These are phyloP conservation scores for Lophius americanus DNA, from an alignment of 2,797 vertebrate species.

Conservation along the genomic window DNA sequence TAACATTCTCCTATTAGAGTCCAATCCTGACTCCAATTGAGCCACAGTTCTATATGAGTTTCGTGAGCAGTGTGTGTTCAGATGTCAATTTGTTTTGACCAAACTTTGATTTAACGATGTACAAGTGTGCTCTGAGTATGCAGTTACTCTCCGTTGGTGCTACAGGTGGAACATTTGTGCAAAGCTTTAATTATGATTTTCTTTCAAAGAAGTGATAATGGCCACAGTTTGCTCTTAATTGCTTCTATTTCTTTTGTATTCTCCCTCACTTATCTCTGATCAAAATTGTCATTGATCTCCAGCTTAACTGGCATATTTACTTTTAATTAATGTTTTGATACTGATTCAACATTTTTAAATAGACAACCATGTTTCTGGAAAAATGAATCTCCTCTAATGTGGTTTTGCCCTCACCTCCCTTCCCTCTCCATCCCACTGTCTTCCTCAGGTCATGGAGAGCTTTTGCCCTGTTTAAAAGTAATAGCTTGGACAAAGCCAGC, in stretches of 20 bases:
- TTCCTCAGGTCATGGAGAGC: constrained; percentile 75
- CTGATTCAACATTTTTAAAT: neutral
- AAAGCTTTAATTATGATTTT: neutral
- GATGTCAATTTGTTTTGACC: no score
- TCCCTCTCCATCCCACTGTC: neutral
- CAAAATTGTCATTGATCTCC: neutral
- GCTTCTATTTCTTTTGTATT: neutral
- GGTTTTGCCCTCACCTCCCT: neutral
- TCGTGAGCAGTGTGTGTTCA: no score
- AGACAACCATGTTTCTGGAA: neutral
- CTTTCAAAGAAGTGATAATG: neutral
- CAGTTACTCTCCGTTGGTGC: no score
- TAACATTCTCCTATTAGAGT: no score
- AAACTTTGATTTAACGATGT: no score
- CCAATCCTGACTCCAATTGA: no score
- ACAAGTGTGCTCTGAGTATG: no score
- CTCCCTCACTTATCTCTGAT: no score
- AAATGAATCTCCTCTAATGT: neutral
- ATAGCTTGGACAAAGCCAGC: constrained; percentile 58
- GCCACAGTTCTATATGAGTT: no score
- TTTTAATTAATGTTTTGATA: neutral
- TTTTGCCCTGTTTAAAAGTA: constrained; percentile 58
- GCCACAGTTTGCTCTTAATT: constrained; percentile 1
- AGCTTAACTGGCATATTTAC: neutral
- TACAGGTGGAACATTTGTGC: neutral